Evolutionary conservation across 2,888 invertebrate species (phyloP).

Genomic region (Drosophila macrospina): DNA sequence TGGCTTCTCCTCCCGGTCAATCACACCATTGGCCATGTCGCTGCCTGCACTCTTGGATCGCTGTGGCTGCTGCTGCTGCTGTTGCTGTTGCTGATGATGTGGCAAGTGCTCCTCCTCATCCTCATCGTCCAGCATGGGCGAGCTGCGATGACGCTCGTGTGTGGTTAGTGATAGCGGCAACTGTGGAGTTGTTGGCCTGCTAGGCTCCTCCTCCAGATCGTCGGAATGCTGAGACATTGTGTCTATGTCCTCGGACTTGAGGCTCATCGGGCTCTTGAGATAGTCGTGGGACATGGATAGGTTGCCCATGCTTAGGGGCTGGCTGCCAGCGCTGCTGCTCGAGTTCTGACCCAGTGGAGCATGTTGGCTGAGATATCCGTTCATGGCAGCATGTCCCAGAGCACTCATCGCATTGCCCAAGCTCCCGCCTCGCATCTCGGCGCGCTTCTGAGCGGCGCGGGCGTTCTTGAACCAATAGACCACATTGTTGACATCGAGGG

Average conservation of each 20-base stretch:
- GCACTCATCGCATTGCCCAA: slow-evolving; percentile 78
- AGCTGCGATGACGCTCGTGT: slow-evolving; percentile 84
- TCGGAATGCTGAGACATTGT: slow-evolving; percentile 89
- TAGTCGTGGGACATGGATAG: slow-evolving; percentile 88
- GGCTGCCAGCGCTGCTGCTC: slow-evolving; percentile 79
- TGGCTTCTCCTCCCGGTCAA: slow-evolving; percentile 61
- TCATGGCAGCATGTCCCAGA: slow-evolving; percentile 83
- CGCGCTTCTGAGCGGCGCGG: slow-evolving; percentile 96
- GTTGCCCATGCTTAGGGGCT: slow-evolving; percentile 78
- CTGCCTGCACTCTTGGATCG: slow-evolving; percentile 58
- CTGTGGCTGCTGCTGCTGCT: slow-evolving; percentile 37
- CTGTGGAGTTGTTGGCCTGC: slow-evolving; percentile 89
- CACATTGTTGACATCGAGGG: slow-evolving; percentile 97
- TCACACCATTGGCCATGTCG: slow-evolving; percentile 65
- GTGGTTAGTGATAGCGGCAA: slow-evolving; percentile 90
- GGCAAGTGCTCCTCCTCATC: slow-evolving; percentile 57
- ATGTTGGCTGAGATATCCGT: slow-evolving; percentile 84
- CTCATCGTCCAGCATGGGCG: slow-evolving; percentile 71
- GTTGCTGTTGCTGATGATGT: slow-evolving; percentile 37
- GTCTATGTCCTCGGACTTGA: slow-evolving; percentile 88
- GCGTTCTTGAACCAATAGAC: slow-evolving; percentile 99
- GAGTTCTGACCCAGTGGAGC: slow-evolving; percentile 82
- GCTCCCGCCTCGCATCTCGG: slow-evolving; percentile 89
- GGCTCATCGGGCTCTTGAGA: slow-evolving; percentile 88
- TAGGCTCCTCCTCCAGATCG: slow-evolving; percentile 89